Evolutionary conservation across 1,140 invertebrate genomes (phyloP), one percentile per base, ranked within the genome.

Genomic region (Idris sp.): DNA sequence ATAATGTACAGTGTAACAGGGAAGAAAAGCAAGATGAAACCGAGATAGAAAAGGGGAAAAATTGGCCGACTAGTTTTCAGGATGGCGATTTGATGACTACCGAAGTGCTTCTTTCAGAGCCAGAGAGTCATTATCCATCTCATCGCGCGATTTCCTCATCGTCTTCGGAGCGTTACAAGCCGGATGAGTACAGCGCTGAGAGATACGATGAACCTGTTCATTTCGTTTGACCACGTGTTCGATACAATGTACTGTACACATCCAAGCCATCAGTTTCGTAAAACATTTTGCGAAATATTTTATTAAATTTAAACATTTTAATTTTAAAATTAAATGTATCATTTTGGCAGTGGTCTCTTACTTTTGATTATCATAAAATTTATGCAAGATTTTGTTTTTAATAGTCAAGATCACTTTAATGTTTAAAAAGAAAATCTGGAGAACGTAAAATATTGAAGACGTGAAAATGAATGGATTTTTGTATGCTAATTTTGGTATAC

Each of bases 151-250:
- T 77, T 74, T 71, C 71, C 61, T 71, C 59, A 71, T 67, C 53
- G 54, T 56, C 56, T 36, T 44, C 56, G 49, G 33, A 67, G 38
- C 61, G 62, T 76, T 68, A 58, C 56, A 38, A 62, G 19, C 33
- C n/a, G 33, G 54, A 49, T 51, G 61, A 40, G 54, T 56, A 58
- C 49, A 40, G 22, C 48, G 69, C 33, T 22, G 35, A 13, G 58
- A 68, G 53, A 76, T 65, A 65, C 73, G 53, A 76, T 59, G 58
- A 71, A 65, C 69, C 73, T 67, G 65, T 71, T 76, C 69, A 76
- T 71, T 65, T 58, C 59, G 33, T 33, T 11, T 10, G 48, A 53
- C 48, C 48, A 53, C 48, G 48, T 53, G 48, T 38, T 53, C 11
- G 35, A 3, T 18, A 18, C 14, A 38, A 18, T 7, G 9, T 38